Evolutionary conservation across 2,888 invertebrate genomes (phyloP).

Genomic region (Falcaria lacertinaria): DNA sequence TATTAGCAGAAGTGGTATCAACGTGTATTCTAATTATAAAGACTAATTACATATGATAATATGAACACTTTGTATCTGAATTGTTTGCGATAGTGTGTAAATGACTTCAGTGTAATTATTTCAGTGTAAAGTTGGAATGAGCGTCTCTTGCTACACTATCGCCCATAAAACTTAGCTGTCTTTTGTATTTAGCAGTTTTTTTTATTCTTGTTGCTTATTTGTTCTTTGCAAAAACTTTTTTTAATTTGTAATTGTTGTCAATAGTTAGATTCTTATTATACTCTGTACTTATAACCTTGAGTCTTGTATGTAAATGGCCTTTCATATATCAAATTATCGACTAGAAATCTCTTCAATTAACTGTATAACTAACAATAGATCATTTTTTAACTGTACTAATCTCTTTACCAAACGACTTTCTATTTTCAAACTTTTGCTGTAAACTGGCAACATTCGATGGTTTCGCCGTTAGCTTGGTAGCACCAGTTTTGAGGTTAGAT

Average conservation of each 20-base stretch:
- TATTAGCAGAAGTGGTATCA: too few species aligned
- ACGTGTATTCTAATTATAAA: not conserved
- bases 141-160: too few species aligned
- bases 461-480: slow-evolving; percentile 75
- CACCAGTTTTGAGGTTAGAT: slow-evolving; percentile 51
- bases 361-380: slow-evolving; percentile 17
- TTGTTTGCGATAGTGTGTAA: not conserved
- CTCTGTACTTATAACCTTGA: slow-evolving; percentile 14
- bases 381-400: slow-evolving; percentile 54
- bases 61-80: slow-evolving; percentile 41
- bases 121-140: not conserved
- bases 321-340: slow-evolving; percentile 14
- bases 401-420: slow-evolving; percentile 70
- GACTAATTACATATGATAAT: slow-evolving; percentile 36
- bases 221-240: too few species aligned
- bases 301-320: slow-evolving; percentile 20
- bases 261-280: too few species aligned
- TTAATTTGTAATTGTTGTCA: too few species aligned
- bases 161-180: not conserved
- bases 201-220: too few species aligned
- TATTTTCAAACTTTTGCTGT: slow-evolving; percentile 88
- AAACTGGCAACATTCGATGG: slow-evolving; percentile 86
- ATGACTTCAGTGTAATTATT: not conserved
- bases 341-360: slow-evolving; percentile 29
- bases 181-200: too few species aligned